Conservation (phyloP, 2,888 invertebrate species). For the Himalopsyche japonica region DNA sequence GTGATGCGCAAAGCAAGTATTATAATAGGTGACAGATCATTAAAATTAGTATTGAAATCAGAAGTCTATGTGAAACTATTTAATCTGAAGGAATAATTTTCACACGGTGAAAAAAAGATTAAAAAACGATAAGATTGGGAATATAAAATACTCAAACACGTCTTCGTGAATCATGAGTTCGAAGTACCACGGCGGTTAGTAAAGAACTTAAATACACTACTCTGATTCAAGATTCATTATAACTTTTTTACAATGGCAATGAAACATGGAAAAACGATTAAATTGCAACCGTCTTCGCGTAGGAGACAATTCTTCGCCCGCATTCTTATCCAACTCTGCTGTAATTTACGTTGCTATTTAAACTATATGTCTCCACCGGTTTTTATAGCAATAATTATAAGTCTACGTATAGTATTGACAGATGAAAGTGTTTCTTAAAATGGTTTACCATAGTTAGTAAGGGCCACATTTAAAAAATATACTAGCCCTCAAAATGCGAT, state of each 20-base stretch:
- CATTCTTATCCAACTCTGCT: neutral
- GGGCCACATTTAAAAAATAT: neutral
- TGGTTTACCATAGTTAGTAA: neutral
- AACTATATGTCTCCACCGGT: neutral
- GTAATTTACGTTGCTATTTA: neutral
- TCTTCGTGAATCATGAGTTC: neutral
- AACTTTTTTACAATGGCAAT: neutral
- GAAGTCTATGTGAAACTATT: no score
- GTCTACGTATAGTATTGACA: neutral
- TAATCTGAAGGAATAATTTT: no score
- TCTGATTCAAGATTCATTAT: neutral
- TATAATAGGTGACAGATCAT: no score
- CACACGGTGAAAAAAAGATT: no score
- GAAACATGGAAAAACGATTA: neutral
- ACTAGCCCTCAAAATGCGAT: no score
- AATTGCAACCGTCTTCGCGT: neutral
- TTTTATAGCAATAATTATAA: neutral
- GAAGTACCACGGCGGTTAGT: neutral
- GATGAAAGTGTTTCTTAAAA: neutral
- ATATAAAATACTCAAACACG: neutral
- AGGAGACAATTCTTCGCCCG: neutral
- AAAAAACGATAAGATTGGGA: no score
- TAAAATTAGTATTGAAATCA: no score
- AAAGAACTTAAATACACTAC: neutral
- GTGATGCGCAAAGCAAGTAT: no score